Evolutionary conservation across 1,140 invertebrate genomes (phyloP).

Genomic region (Telenomus remus): DNA sequence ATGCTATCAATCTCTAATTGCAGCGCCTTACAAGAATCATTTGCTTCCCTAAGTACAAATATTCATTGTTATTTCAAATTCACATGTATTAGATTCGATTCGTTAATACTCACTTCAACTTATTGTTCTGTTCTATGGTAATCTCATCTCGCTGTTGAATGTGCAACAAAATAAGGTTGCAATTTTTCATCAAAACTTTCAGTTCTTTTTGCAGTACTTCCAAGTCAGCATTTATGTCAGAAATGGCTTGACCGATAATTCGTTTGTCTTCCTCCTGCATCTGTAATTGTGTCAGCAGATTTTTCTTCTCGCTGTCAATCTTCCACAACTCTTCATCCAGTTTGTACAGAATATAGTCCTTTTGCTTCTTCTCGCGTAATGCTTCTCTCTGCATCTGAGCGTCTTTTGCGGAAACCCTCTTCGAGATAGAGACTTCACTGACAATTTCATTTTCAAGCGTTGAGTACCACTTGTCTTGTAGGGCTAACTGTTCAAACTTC

Average conservation of each 20-base stretch:
- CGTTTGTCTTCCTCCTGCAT: slow-evolving; percentile 73
- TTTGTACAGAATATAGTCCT: slow-evolving; percentile 76
- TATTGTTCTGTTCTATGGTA: slow-evolving; percentile 77
- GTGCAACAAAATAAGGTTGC: slow-evolving; percentile 82
- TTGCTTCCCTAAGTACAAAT: slow-evolving; percentile 73
- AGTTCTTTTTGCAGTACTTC: slow-evolving; percentile 82
- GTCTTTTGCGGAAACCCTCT: slow-evolving; percentile 76
- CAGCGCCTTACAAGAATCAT: slow-evolving; percentile 77
- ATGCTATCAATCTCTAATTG: slow-evolving; percentile 75
- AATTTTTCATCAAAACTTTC: slow-evolving; percentile 80
- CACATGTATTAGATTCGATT: slow-evolving; percentile 5
- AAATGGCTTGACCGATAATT: slow-evolving; percentile 73
- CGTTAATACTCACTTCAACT: slow-evolving; percentile 76
- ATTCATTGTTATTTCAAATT: not conserved
- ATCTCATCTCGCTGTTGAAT: slow-evolving; percentile 82
- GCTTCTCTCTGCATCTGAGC: slow-evolving; percentile 70
- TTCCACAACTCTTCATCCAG: slow-evolving; percentile 76
- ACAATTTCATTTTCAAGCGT: slow-evolving; percentile 76
- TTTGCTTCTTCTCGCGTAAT: slow-evolving; percentile 74
- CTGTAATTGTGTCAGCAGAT: slow-evolving; percentile 72
- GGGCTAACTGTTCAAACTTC: slow-evolving; percentile 71
- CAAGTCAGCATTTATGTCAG: slow-evolving; percentile 81
- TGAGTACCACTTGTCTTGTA: slow-evolving; percentile 70
- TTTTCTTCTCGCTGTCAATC: slow-evolving; percentile 73
- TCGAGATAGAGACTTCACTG: slow-evolving; percentile 72